Conservation (phyloP, 2,888 invertebrate genomes). For the Lasioglossum oenotherae region DNA sequence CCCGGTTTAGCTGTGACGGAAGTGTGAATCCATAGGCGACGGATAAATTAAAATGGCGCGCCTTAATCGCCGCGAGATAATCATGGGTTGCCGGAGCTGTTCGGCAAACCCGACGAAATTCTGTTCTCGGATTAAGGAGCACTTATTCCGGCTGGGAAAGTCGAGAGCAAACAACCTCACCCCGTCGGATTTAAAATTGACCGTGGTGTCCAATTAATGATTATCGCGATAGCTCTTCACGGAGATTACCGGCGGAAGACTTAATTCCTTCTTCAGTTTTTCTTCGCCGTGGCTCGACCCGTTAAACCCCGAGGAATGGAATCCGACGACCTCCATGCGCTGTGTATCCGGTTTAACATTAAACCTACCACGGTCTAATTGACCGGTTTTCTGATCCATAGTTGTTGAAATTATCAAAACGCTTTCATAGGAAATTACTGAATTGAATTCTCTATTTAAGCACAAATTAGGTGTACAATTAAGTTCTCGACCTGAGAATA, state of each 20-base stretch:
- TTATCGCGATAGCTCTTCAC: constrained; percentile 7
- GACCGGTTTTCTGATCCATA: too few relatives aligned
- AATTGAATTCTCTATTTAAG: too few relatives aligned
- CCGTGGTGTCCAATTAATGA: constrained; percentile 61
- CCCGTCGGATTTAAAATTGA: constrained; percentile 61
- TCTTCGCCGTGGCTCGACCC: not conserved
- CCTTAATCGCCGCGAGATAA: constrained; percentile 38
- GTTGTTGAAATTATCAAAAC: too few relatives aligned
- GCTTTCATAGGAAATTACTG: too few relatives aligned
- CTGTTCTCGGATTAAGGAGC: constrained; percentile 19
- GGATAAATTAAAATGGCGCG: constrained; percentile 47
- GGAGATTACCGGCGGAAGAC: not conserved
- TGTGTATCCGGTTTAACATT: not conserved
- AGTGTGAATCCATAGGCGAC: constrained; percentile 25
- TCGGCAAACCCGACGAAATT: constrained; percentile 15
- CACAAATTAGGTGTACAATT: too few relatives aligned
- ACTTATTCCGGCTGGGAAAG: constrained; percentile 14
- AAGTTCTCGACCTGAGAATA: too few relatives aligned
- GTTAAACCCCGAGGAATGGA: not conserved
- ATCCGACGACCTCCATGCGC: not conserved
- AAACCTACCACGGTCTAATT: too few relatives aligned
- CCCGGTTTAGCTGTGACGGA: not conserved
- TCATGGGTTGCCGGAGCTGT: not conserved
- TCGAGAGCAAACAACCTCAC: constrained; percentile 34
- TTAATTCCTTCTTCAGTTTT: not conserved